Percentiles rank a stretch among this genome's conserved stretches.
phyloP scores from a whole-genome alignment of 1,140 invertebrate species.

The Metopolophium dirhodum region DNA sequence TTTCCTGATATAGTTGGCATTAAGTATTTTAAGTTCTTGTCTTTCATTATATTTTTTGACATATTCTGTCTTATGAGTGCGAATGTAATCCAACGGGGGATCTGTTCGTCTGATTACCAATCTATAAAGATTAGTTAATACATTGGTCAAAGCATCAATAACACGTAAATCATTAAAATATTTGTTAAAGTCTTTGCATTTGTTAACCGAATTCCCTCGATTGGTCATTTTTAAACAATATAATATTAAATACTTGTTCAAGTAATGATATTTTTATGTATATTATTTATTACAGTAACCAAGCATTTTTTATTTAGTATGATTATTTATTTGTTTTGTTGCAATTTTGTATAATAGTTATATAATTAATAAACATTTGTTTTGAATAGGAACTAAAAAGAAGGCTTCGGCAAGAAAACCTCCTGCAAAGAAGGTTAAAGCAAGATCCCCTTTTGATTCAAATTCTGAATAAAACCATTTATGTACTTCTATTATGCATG shows the following conservation, averaged over 20 bases:
- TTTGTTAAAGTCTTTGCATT: slow-evolving; percentile 32
- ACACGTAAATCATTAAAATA: slow-evolving; percentile 39
- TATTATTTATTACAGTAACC: neutral
- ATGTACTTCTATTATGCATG: neutral
- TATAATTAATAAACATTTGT: slow-evolving; percentile 18
- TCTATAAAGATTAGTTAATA: slow-evolving; percentile 15
- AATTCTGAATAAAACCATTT: slow-evolving; percentile 15
- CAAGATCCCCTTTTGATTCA: neutral
- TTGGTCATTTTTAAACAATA: neutral
- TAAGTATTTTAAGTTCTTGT: neutral
- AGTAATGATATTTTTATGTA: neutral
- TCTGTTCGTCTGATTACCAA: slow-evolving; percentile 42
- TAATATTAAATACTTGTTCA: neutral
- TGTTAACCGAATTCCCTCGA: neutral
- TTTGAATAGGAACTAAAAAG: slow-evolving; percentile 39
- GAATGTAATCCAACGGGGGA: slow-evolving; percentile 46
- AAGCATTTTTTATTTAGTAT: neutral
- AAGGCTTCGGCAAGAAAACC: slow-evolving; percentile 33
- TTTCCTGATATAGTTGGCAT: neutral
- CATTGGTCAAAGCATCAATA: slow-evolving; percentile 46
- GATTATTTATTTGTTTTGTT: neutral
- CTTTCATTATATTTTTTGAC: neutral
- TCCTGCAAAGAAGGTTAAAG: slow-evolving; percentile 41
- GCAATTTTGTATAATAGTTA: neutral
- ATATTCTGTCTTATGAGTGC: slow-evolving; percentile 32